These are phyloP conservation scores for Poecile montanus DNA, from an alignment of 2,797 vertebrate genomes.

Conservation along the genomic window DNA sequence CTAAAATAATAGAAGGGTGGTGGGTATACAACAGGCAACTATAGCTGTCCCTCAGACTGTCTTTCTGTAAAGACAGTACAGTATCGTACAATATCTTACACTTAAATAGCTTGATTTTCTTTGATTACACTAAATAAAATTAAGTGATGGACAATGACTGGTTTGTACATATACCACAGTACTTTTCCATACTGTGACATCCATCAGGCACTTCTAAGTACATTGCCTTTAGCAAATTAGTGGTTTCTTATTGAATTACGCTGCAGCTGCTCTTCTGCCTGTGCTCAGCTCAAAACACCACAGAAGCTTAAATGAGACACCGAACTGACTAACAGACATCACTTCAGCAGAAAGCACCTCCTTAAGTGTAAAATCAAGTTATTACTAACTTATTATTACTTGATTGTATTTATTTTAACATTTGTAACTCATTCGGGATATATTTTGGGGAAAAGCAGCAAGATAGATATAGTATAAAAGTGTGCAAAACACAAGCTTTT, in stretches of 20 bases:
- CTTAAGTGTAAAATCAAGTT: neutral
- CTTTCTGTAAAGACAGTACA: neutral
- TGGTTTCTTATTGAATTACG: neutral
- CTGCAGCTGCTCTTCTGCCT: neutral
- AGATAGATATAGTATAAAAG: neutral
- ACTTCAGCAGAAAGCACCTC: neutral
- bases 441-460: neutral
- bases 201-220: neutral
- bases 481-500: neutral
- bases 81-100: neutral
- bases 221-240: neutral
- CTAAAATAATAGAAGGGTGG: neutral
- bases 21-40: neutral
- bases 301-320: neutral
- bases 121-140: neutral
- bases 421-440: neutral
- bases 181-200: neutral
- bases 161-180: neutral
- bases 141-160: neutral
- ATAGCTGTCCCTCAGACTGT: neutral
- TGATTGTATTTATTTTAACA: neutral
- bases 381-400: neutral
- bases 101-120: neutral
- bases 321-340: neutral
- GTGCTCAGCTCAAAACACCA: neutral